phyloP scores from a whole-genome alignment of 2,888 invertebrate genomes.

The Tricholauxania praeusta region DNA sequence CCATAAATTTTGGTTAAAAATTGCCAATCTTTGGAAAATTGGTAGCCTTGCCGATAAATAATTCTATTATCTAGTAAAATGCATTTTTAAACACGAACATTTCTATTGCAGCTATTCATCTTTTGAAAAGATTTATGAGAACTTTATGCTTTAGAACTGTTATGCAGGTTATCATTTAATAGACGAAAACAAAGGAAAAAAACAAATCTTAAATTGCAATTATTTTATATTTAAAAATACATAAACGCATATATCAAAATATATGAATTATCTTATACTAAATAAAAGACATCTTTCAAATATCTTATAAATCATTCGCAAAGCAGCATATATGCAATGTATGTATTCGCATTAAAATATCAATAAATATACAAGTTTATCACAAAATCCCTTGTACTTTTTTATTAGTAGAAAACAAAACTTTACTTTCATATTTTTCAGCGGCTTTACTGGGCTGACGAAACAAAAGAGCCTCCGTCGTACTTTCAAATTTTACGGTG shows the following conservation, averaged over 20 bases:
- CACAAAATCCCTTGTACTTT: not conserved
- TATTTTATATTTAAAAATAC: not conserved
- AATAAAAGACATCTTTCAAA: not conserved
- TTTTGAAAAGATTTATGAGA: slow-evolving; percentile 60
- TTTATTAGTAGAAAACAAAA: not conserved
- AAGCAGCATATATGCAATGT: not conserved
- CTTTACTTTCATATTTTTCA: no score
- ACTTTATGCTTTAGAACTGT: slow-evolving; percentile 56
- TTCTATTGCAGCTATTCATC: slow-evolving; percentile 62
- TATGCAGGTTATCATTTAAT: not conserved
- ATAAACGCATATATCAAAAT: not conserved
- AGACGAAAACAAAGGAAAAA: no score
- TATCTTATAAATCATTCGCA: not conserved
- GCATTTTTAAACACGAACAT: not conserved
- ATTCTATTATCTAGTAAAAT: slow-evolving; percentile 22
- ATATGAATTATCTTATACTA: not conserved
- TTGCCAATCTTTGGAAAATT: not conserved
- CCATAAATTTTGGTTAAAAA: no score
- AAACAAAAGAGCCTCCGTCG: no score
- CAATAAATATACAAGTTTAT: slow-evolving; percentile 10
- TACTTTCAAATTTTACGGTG: no score
- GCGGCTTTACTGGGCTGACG: no score
- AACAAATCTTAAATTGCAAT: not conserved
- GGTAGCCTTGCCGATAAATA: not conserved
- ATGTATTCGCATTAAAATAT: slow-evolving; percentile 2